Evolutionary conservation across 2,888 invertebrate genomes (phyloP).

Genomic region (Thera obeliscata): DNA sequence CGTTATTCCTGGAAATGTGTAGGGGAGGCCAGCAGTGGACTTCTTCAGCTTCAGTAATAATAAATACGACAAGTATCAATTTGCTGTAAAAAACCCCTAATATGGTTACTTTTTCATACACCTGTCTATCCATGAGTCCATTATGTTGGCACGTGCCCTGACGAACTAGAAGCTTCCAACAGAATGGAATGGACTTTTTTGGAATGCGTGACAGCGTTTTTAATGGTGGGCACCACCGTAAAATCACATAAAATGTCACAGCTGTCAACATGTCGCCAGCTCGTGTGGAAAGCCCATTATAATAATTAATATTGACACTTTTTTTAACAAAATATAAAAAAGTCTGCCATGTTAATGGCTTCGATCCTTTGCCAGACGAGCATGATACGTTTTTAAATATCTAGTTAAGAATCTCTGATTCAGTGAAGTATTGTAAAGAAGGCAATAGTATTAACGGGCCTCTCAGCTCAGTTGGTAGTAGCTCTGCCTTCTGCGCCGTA

Average conservation of each 20-base stretch:
- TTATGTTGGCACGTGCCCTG: constrained; percentile 25
- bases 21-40: too few relatives aligned
- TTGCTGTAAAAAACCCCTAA: neutral
- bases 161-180: neutral
- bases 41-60: neutral
- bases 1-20: too few relatives aligned
- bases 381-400: too few relatives aligned
- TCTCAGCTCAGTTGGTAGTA: too few relatives aligned
- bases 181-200: neutral
- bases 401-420: too few relatives aligned
- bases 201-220: neutral
- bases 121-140: constrained; percentile 26
- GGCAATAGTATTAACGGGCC: too few relatives aligned
- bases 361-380: too few relatives aligned
- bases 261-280: constrained; percentile 2
- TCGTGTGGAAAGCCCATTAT: neutral
- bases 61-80: constrained; percentile 1
- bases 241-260: neutral
- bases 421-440: too few relatives aligned
- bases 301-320: neutral
- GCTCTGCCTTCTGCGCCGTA: too few relatives aligned
- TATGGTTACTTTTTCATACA: constrained; percentile 3
- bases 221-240: neutral
- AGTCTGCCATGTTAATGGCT: too few relatives aligned
- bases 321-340: too few relatives aligned